phyloP scores from a whole-genome alignment of 2,113 vertebrate genomes.

The Chionomys nivalis region DNA sequence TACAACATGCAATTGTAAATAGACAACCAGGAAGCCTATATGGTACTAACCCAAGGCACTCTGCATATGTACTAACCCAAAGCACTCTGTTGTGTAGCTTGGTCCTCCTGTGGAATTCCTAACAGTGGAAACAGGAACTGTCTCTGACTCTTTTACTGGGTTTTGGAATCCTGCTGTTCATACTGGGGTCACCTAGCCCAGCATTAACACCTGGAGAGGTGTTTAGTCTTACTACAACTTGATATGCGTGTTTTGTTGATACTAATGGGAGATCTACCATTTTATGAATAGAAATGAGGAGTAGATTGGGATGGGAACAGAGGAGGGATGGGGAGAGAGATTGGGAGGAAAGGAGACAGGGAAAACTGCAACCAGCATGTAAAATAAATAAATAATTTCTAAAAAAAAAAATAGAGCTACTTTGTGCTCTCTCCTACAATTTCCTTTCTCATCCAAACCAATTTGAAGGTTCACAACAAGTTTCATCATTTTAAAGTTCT shows the following conservation, averaged over 20 bases:
- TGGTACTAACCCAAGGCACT: background rate
- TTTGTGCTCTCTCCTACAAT: background rate
- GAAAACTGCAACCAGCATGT: background rate
- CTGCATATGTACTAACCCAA: background rate
- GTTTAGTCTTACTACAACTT: background rate
- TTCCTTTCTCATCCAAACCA: too few species aligned
- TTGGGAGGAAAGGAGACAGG: background rate
- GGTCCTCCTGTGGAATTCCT: background rate
- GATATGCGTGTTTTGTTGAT: background rate
- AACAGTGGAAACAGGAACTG: background rate
- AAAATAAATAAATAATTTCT: background rate
- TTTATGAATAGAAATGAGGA: background rate
- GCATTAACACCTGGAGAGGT: background rate
- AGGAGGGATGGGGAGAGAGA: background rate
- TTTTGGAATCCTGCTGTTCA: background rate
- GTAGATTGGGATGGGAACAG: background rate
- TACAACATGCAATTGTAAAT: background rate
- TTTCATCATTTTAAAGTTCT: background rate
- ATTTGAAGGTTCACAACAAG: background rate
- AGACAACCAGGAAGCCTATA: background rate
- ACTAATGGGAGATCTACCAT: background rate
- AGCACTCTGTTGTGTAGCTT: background rate
- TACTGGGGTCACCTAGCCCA: background rate
- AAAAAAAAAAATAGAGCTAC: background rate
- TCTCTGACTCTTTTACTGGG: background rate